phyloP scores from a whole-genome alignment of 2,888 invertebrate species.

The Cremastinae sp. region DNA sequence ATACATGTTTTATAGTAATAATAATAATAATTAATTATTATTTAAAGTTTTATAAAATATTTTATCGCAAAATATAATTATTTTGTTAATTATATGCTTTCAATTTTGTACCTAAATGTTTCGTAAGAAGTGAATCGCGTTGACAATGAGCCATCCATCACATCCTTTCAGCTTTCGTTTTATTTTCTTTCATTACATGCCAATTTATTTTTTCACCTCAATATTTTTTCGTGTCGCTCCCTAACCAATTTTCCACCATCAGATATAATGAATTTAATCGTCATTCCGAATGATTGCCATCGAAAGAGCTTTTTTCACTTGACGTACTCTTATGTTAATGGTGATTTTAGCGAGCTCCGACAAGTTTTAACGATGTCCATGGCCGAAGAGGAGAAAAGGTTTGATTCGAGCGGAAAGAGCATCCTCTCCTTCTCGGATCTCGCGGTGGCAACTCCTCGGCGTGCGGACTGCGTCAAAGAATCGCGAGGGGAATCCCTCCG shows the following conservation, averaged over 20 bases:
- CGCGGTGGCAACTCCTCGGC: slow-evolving; percentile 18
- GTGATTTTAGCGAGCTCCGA: slow-evolving; percentile 16
- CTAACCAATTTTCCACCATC: background rate
- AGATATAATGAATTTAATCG: background rate
- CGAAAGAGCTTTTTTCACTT: slow-evolving; percentile 13
- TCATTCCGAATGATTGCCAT: slow-evolving; percentile 22
- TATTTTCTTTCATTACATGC: too few relatives aligned
- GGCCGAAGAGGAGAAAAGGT: background rate
- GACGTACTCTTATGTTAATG: slow-evolving; percentile 7
- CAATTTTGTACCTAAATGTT: too few relatives aligned
- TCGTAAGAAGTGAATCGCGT: too few relatives aligned
- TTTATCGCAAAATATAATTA: too few relatives aligned
- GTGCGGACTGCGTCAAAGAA: slow-evolving; percentile 19
- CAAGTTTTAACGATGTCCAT: slow-evolving; percentile 60
- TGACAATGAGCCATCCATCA: too few relatives aligned
- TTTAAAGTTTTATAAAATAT: too few relatives aligned
- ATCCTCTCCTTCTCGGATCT: slow-evolving; percentile 17
- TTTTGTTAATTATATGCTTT: too few relatives aligned
- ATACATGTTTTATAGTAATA: too few relatives aligned
- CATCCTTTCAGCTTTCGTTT: too few relatives aligned
- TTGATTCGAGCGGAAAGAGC: background rate
- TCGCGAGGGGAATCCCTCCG: slow-evolving; percentile 41
- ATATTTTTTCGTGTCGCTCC: background rate
- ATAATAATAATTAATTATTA: too few relatives aligned
- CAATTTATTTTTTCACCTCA: too few relatives aligned